Percentiles rank a stretch among this genome's conserved stretches.
These are phyloP conservation scores for Antechinus flavipes DNA, from an alignment of 2,113 vertebrate genomes.

Conservation along the genomic window DNA sequence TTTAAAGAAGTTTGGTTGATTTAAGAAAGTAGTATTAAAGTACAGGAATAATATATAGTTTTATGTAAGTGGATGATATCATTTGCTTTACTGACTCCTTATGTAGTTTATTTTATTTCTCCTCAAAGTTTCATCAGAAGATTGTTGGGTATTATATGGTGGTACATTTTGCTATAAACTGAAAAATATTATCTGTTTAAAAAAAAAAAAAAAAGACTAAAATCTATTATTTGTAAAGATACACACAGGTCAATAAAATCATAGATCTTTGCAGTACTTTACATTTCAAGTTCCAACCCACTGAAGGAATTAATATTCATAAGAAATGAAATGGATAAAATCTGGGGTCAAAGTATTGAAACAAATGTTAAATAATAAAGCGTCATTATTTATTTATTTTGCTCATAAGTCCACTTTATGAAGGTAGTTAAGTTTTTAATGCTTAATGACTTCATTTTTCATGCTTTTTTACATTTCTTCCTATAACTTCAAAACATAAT, in stretches of 20 bases:
- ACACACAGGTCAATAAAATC: not conserved
- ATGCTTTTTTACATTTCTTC: not conserved
- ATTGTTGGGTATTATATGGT: not conserved
- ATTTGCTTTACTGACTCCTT: not conserved
- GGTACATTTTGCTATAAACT: not conserved
- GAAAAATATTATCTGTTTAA: not conserved
- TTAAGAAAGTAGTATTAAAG: not conserved
- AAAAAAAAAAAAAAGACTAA: not conserved
- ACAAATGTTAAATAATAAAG: not conserved
- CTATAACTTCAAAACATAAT: not conserved
- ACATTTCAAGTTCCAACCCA: not conserved
- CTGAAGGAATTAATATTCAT: not conserved
- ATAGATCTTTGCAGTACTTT: not conserved
- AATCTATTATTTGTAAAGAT: not conserved
- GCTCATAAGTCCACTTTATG: conserved; percentile 21
- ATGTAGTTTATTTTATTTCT: not conserved
- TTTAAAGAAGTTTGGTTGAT: not conserved
- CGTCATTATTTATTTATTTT: not conserved
- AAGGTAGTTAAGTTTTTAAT: not conserved
- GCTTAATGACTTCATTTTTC: not conserved
- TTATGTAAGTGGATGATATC: not conserved
- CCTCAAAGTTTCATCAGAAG: not conserved
- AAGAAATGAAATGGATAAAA: not conserved
- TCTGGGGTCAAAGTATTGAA: not conserved
- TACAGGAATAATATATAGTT: not conserved